phyloP scores from a whole-genome alignment of 2,797 vertebrate genomes.

The Ciconia nigra region DNA sequence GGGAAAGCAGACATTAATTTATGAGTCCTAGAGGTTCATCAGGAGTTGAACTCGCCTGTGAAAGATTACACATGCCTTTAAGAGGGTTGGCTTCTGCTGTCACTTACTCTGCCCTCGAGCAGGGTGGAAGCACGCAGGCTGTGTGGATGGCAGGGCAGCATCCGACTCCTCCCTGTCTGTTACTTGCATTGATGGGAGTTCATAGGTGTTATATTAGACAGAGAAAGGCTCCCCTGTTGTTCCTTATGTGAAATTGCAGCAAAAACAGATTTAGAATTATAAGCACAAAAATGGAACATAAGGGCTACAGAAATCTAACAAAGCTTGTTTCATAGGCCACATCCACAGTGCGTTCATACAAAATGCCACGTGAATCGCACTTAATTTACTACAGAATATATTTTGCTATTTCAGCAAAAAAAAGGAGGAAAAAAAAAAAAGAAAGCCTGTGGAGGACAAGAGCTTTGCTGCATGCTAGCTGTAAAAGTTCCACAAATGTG shows the following conservation, averaged over 20 bases:
- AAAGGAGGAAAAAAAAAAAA: background rate
- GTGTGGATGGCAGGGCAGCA: background rate
- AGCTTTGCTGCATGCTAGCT: conserved; percentile 23
- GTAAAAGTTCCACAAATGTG: conserved; percentile 40
- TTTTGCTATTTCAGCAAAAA: background rate
- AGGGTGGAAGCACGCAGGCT: background rate
- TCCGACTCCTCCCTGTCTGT: background rate
- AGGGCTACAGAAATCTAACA: conserved; percentile 55
- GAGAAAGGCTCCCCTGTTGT: conserved; percentile 60
- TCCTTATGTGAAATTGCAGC: conserved; percentile 22
- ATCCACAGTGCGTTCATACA: background rate
- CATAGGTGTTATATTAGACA: background rate
- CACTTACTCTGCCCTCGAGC: background rate
- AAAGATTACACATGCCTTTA: background rate
- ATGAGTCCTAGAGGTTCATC: background rate
- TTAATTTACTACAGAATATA: conserved; percentile 61
- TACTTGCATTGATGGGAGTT: conserved; percentile 5
- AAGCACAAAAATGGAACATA: conserved; percentile 27
- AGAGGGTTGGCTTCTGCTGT: background rate
- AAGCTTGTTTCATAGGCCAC: conserved; percentile 61
- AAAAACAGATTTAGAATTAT: conserved; percentile 1
- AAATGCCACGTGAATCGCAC: conserved; percentile 50
- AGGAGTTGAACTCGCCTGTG: background rate
- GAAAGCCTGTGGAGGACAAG: background rate
- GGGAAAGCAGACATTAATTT: background rate